These are phyloP conservation scores for Whitmania pigra DNA, from an alignment of 1,140 invertebrate species.

Conservation along the genomic window DNA sequence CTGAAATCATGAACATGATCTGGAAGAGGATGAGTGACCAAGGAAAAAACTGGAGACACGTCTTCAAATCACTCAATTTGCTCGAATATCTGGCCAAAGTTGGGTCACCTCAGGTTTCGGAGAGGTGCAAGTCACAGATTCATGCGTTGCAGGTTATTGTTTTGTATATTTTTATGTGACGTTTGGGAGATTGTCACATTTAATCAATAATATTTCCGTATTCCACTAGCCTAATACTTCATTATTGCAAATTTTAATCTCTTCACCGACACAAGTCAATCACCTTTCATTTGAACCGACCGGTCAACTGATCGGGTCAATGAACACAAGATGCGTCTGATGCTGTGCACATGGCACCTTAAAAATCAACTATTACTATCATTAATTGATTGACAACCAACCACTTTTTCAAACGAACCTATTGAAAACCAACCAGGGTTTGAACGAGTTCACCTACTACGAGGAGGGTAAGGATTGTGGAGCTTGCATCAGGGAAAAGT, in stretches of 20 bases:
- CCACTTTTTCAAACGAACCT: slow-evolving; percentile 92
- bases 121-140: slow-evolving; percentile 1
- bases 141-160: not conserved
- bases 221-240: no score
- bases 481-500: slow-evolving; percentile 92
- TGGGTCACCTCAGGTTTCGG: slow-evolving; percentile 70
- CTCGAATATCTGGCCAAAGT: slow-evolving; percentile 95
- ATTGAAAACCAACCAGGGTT: slow-evolving; percentile 88
- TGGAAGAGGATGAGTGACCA: slow-evolving; percentile 97
- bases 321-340: no score
- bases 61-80: slow-evolving; percentile 91
- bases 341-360: no score
- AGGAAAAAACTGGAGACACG: slow-evolving; percentile 98
- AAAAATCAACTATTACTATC: no score
- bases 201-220: not conserved
- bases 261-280: no score
- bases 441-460: slow-evolving; percentile 91
- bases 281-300: no score
- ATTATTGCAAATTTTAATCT: no score
- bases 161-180: not conserved
- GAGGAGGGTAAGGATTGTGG: slow-evolving; percentile 98
- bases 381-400: no score
- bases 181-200: no score
- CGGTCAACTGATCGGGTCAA: no score
- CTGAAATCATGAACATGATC: slow-evolving; percentile 99